Evolutionary conservation across 2,888 invertebrate species (phyloP), one percentile per base, ranked within the genome.

Genomic region (Tetranychus piercei): DNA sequence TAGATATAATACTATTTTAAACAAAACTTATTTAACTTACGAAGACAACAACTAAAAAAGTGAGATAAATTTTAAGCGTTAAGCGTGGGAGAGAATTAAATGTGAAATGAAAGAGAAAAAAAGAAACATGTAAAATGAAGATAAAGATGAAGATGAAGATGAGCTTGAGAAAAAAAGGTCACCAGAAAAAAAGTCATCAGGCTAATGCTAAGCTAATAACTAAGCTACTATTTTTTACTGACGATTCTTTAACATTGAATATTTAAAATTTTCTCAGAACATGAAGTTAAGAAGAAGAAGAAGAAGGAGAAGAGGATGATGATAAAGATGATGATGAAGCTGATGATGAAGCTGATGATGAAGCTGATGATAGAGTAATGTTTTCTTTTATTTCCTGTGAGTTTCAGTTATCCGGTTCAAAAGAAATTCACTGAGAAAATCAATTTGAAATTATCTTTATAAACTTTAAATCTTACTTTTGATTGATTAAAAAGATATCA

Each of bases 81-180:
- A 15, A 55, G 55, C 55, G 55, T 55, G 55, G 55, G 55, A 55
- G 55, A 55, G 55, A 55, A 55, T 55, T 55, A 55, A 55, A 55
- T 55, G 1, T 15, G 11, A 55, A 55, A 55, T 55, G 34, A 34
- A 34, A 34, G 34, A 34, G 34, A 34, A 34, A n/a, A 45, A 55
- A 55, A 55, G 55, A 55, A 55, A 55, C 55, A 55, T 55, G 55
- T 9, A 55, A 55, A 55, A 15, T 15, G 55, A 55, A 55, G 55
- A 55, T 55, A 55, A 55, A 55, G 55, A 55, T 55, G 55, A 55
- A 55, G 55, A 55, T 55, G 55, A 55, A 55, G 55, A 55, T 55
- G 55, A 55, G 55, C 55, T 55, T 55, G 55, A 55, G 55, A 55
- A 55, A 55, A 55, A 55, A 55, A 55, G 55, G 55, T 55, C 55